A percentile compares a stretch with the other conserved stretches of the same genome.
Evolutionary conservation across 2,888 invertebrate genomes (phyloP).

Genomic region (Thyatira batis): DNA sequence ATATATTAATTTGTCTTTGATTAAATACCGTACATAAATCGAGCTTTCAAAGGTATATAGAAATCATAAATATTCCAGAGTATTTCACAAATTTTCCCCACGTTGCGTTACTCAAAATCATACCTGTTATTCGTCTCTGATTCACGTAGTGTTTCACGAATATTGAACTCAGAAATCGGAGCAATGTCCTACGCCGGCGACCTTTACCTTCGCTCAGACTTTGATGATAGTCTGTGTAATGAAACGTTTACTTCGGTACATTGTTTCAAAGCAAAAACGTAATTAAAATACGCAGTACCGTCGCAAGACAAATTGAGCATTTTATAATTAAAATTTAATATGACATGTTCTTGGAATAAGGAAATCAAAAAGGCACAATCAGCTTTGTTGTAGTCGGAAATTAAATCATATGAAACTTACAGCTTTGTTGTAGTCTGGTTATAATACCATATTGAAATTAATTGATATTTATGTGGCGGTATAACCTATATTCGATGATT

Average conservation of each 20-base stretch:
- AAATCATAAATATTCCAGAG: neutral
- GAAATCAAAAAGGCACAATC: no score
- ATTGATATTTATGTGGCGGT: no score
- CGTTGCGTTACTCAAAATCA: neutral
- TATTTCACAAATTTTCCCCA: neutral
- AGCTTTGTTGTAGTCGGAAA: no score
- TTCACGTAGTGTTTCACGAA: slow-evolving; percentile 3
- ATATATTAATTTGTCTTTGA: no score
- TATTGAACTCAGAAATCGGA: slow-evolving; percentile 6
- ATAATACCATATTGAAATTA: no score
- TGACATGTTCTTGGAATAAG: no score
- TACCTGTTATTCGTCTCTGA: neutral
- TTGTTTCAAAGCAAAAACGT: neutral
- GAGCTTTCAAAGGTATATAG: neutral
- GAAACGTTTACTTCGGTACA: neutral
- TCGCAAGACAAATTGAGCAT: no score
- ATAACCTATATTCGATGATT: no score
- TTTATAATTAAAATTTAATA: no score
- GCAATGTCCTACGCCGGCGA: slow-evolving; percentile 5
- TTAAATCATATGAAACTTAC: no score
- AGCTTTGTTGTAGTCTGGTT: no score
- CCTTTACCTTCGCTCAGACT: slow-evolving; percentile 4
- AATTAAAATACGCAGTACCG: neutral
- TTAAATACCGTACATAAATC: no score
- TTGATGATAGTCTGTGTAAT: slow-evolving; percentile 1